These are phyloP conservation scores for Pecten maximus DNA, from an alignment of 2,888 invertebrate genomes.

Conservation along the genomic window DNA sequence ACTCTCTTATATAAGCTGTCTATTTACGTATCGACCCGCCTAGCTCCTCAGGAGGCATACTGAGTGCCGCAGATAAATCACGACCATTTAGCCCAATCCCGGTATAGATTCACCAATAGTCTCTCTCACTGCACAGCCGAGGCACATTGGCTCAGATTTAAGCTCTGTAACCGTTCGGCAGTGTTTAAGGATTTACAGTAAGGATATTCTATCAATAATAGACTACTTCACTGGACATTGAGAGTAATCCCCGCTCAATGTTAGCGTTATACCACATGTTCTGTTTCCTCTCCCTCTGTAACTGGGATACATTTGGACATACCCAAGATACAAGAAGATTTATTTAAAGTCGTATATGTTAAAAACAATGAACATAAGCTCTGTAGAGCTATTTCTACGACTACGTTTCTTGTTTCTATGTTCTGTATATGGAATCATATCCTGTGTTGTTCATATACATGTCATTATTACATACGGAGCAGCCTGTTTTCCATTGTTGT, in stretches of 20 bases:
- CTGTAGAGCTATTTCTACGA: neutral
- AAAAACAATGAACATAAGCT: no score
- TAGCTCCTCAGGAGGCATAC: neutral
- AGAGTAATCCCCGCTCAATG: neutral
- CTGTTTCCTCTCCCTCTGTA: neutral
- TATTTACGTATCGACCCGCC: slow-evolving; percentile 28
- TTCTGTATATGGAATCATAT: neutral
- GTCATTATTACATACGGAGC: neutral
- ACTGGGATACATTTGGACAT: neutral
- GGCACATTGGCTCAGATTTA: neutral
- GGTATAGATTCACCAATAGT: neutral
- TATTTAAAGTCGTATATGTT: no score
- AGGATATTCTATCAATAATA: neutral
- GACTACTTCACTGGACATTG: neutral
- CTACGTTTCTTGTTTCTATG: neutral
- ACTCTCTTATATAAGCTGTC: neutral
- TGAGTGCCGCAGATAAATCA: slow-evolving; percentile 18
- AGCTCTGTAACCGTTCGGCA: neutral
- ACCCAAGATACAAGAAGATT: no score
- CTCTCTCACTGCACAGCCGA: neutral
- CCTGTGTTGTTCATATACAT: neutral
- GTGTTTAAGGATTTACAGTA: neutral
- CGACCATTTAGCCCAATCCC: slow-evolving; percentile 29
- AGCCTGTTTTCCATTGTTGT: neutral
- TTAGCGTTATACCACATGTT: neutral